Percentiles rank a stretch among this genome's conserved stretches.
Conservation (phyloP, 2,113 vertebrate genomes). For the Cyanocitta stelleri region DNA sequence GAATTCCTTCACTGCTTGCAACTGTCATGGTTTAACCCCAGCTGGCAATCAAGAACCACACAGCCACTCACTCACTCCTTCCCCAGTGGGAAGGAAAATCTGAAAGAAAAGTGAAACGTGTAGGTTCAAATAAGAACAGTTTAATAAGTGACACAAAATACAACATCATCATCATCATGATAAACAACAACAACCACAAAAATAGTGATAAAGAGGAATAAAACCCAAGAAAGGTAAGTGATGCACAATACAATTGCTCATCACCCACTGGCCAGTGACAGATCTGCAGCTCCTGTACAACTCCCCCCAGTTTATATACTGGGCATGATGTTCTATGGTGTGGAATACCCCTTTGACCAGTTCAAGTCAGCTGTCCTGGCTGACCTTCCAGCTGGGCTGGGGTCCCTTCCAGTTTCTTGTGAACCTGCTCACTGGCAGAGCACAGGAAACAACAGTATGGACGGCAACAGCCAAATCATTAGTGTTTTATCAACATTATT, state of each 20-base stretch:
- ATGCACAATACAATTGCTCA: not conserved
- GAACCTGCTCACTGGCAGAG: not conserved
- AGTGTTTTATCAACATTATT: not conserved
- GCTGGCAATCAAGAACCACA: not conserved
- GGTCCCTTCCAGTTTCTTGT: not conserved
- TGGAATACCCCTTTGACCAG: not conserved
- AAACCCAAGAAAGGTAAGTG: not conserved
- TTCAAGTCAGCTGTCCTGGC: not conserved
- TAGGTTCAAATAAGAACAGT: not conserved
- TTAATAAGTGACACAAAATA: not conserved
- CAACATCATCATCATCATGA: not conserved
- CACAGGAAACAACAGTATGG: not conserved
- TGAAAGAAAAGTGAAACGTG: not conserved
- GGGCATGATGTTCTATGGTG: not conserved
- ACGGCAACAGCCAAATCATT: not conserved
- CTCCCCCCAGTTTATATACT: not conserved
- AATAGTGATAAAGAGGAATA: not conserved
- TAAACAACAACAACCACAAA: not conserved
- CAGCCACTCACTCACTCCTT: not conserved
- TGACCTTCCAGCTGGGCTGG: not conserved
- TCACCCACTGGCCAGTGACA: not conserved
- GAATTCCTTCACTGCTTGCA: not conserved
- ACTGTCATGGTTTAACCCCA: not conserved
- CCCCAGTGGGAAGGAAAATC: not conserved
- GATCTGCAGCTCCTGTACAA: not conserved